A percentile compares a stretch with the other conserved stretches of the same genome.
Conservation (phyloP, 2,113 vertebrate genomes). For the Nerophis lumbriciformis region DNA sequence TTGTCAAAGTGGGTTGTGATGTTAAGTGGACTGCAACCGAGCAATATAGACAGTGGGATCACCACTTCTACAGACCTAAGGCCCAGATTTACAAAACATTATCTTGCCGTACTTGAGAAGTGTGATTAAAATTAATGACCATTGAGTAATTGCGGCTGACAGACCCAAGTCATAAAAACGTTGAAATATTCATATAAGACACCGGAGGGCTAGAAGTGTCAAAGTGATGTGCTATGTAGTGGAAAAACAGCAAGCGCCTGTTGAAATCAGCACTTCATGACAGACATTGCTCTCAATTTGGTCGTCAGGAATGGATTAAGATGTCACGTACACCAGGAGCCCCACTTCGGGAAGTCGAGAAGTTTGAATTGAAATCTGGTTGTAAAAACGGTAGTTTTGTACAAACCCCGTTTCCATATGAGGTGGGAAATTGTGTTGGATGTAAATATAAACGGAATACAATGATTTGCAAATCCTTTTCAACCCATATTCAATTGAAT, state of each 20-base stretch:
- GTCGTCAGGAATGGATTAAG: conserved; percentile 13
- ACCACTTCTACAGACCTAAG: background rate
- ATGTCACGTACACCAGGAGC: conserved; percentile 9
- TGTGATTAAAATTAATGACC: conserved; percentile 14
- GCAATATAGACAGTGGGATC: background rate
- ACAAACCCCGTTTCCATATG: too few relatives aligned
- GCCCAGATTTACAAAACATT: background rate
- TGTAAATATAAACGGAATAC: too few relatives aligned
- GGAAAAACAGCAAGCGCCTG: conserved; percentile 15
- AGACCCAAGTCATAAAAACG: conserved; percentile 37
- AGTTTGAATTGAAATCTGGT: conserved; percentile 24
- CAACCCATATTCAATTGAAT: too few relatives aligned
- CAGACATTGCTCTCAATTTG: background rate
- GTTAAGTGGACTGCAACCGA: background rate
- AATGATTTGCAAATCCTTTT: too few relatives aligned
- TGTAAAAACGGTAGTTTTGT: background rate
- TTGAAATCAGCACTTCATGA: conserved; percentile 4
- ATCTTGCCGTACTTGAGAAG: background rate
- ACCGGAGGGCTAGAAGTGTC: conserved; percentile 35
- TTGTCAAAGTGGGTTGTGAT: background rate
- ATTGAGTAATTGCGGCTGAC: conserved; percentile 37
- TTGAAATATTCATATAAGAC: conserved; percentile 56
- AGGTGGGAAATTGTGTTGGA: too few relatives aligned
- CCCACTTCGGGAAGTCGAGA: background rate
- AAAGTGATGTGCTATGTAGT: conserved; percentile 17